Percentiles rank a stretch among this genome's conserved stretches.
phyloP scores from a whole-genome alignment of 2,113 vertebrate genomes.

The Eptesicus fuscus region DNA sequence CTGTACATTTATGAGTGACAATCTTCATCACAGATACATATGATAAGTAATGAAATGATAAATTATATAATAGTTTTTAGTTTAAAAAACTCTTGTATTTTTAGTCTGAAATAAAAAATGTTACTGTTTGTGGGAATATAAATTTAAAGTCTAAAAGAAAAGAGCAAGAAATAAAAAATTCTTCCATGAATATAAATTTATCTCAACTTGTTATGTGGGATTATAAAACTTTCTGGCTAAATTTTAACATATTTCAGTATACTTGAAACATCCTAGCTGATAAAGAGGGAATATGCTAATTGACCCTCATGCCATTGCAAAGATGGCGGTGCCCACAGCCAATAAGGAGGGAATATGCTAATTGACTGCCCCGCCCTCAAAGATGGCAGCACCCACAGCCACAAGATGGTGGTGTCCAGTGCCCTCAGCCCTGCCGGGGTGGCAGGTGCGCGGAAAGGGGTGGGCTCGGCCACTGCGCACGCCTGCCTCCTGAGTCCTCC shows the following conservation, averaged over 20 bases:
- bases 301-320: no score
- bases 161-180: not conserved
- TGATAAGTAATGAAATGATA: not conserved
- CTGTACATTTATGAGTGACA: conserved; percentile 52
- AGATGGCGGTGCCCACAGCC: no score
- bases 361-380: no score
- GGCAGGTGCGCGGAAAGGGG: no score
- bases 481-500: no score
- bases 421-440: no score
- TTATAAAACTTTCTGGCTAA: not conserved
- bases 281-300: no score
- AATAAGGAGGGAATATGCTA: no score
- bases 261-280: not conserved
- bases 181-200: not conserved
- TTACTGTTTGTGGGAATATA: not conserved
- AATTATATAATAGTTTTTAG: not conserved
- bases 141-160: not conserved
- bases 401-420: no score
- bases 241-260: not conserved
- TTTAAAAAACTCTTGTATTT: not conserved
- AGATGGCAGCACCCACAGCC: no score
- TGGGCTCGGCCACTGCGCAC: rapidly evolving
- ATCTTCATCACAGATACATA: conserved; percentile 31
- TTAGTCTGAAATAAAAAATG: conserved; percentile 18
- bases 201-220: not conserved